A percentile compares a stretch with the other conserved stretches of the same genome.
These are phyloP conservation scores for Brachionus koreanus DNA, from an alignment of 1,140 invertebrate species.

Conservation along the genomic window DNA sequence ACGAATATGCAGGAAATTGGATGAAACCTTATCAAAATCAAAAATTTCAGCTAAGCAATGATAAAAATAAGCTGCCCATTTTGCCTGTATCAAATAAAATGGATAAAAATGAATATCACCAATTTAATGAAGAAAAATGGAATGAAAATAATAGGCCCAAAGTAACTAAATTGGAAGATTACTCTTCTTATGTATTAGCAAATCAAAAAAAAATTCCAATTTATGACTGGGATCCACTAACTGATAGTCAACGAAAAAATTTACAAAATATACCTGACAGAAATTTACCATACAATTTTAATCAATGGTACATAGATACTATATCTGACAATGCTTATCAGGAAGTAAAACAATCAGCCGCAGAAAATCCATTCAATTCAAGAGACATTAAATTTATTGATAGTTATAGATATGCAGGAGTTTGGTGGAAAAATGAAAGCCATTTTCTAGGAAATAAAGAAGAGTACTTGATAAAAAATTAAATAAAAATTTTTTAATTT, in stretches of 20 bases:
- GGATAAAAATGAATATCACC: neutral
- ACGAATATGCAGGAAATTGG: neutral
- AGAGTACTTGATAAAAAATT: neutral
- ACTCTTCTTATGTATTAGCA: neutral
- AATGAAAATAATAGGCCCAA: neutral
- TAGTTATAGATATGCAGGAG: constrained; percentile 34
- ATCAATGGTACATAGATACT: constrained; percentile 41
- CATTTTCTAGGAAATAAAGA: neutral
- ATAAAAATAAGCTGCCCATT: neutral
- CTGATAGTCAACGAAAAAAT: neutral
- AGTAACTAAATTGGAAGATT: neutral
- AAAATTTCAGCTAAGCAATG: neutral
- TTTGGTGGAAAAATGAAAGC: constrained; percentile 43
- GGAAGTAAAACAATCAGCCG: neutral
- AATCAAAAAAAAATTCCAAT: constrained; percentile 42
- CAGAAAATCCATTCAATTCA: constrained; percentile 28
- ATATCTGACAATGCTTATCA: neutral
- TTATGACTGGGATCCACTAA: constrained; percentile 41
- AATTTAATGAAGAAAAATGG: neutral
- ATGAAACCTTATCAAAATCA: neutral
- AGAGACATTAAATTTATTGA: constrained; percentile 24
- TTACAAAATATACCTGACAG: neutral
- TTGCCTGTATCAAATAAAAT: neutral
- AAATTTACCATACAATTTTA: constrained; percentile 6
- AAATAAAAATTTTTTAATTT: neutral